phyloP scores from a whole-genome alignment of 1,140 invertebrate genomes.

The Argopecten irradians region DNA sequence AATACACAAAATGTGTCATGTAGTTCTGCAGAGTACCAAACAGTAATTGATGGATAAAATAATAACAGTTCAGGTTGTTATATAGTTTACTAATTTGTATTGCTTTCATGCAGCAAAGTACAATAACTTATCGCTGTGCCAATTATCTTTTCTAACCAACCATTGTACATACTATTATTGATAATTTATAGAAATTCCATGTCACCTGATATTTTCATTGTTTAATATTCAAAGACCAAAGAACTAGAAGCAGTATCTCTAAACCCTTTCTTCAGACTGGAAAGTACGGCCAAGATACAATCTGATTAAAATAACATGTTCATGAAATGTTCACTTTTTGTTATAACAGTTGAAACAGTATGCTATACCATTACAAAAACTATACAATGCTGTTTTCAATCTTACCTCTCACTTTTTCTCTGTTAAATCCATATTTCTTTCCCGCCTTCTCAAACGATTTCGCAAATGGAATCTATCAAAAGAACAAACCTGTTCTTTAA shows the following conservation, averaged over 20 bases:
- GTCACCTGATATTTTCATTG: too few species aligned
- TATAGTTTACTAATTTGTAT: too few species aligned
- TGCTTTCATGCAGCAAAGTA: too few species aligned
- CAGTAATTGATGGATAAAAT: too few species aligned
- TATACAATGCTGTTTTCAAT: too few species aligned
- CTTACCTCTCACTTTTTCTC: constrained; percentile 39
- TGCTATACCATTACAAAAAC: too few species aligned
- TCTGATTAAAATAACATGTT: neutral
- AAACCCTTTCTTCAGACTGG: neutral
- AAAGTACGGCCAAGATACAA: neutral
- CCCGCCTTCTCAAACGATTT: constrained; percentile 6
- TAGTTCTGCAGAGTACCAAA: constrained; percentile 59
- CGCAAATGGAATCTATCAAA: neutral
- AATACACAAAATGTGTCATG: constrained; percentile 91
- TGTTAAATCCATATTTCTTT: constrained; percentile 34
- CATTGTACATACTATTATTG: too few species aligned
- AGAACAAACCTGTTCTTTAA: too few species aligned
- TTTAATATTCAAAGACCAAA: neutral
- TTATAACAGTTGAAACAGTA: neutral
- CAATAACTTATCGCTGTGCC: too few species aligned
- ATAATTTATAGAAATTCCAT: too few species aligned
- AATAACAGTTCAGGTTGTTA: too few species aligned
- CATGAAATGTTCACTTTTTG: neutral
- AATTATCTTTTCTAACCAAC: too few species aligned
- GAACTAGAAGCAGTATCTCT: neutral